Evolutionary conservation across 2,113 vertebrate species (phyloP).

Genomic region (Hippopotamus amphibius): DNA sequence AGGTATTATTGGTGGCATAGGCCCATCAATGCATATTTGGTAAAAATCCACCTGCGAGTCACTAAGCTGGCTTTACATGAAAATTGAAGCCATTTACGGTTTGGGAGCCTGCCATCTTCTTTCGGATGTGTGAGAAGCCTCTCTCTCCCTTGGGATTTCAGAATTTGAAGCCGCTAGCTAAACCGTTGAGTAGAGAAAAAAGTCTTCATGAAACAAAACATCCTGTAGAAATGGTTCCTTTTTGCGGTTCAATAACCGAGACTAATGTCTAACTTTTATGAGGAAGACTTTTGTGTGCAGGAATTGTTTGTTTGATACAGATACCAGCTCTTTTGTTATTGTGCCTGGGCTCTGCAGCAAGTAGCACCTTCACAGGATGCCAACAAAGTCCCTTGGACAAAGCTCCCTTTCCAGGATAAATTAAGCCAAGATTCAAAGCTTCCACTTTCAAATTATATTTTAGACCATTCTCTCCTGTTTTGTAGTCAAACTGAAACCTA

Average conservation of each 20-base stretch:
- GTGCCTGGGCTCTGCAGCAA: background rate
- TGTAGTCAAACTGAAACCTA: background rate
- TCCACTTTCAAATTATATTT: slow-evolving; percentile 16
- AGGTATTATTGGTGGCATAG: slow-evolving; percentile 33
- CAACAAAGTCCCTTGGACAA: background rate
- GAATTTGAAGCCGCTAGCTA: background rate
- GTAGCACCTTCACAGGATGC: background rate
- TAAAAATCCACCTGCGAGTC: slow-evolving; percentile 68
- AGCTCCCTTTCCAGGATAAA: background rate
- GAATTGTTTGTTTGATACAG: background rate
- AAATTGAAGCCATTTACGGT: slow-evolving; percentile 42
- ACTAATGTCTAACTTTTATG: background rate
- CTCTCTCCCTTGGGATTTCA: slow-evolving; percentile 40
- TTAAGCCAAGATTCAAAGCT: background rate
- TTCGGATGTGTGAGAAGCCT: background rate
- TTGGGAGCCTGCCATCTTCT: slow-evolving; percentile 66
- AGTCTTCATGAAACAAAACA: background rate
- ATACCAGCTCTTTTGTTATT: background rate
- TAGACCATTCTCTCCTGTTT: background rate
- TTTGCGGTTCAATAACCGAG: background rate
- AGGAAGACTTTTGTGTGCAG: background rate
- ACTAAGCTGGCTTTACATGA: slow-evolving; percentile 61
- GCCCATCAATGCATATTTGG: slow-evolving; percentile 58
- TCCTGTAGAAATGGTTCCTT: background rate
- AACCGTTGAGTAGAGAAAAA: background rate